Conservation (phyloP, 2,113 vertebrate genomes). For the Myrmophylax atrothorax region DNA sequence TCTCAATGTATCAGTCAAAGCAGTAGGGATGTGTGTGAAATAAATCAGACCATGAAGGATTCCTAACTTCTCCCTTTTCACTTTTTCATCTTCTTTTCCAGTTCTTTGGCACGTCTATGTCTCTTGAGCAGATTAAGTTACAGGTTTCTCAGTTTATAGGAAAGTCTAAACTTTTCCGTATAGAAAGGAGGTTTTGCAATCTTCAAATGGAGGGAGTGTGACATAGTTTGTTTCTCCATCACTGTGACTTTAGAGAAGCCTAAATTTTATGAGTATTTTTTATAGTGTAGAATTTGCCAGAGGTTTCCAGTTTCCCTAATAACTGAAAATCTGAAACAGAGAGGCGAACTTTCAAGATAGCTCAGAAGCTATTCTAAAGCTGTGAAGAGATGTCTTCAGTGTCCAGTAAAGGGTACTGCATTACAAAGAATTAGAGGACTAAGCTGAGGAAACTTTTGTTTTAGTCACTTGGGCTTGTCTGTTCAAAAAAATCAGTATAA, state of each 20-base stretch:
- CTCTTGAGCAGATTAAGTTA: neutral
- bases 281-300: neutral
- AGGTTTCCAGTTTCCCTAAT: neutral
- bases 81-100: neutral
- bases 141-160: neutral
- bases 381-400: neutral
- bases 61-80: neutral
- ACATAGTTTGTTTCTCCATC: neutral
- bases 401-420: neutral
- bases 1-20: neutral
- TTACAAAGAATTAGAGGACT: neutral
- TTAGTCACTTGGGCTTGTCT: neutral
- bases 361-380: neutral
- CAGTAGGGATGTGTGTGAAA: neutral
- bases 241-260: neutral
- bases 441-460: neutral
- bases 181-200: neutral
- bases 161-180: slow-evolving; percentile 13
- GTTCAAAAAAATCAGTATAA: neutral
- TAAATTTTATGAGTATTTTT: neutral
- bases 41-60: neutral
- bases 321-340: neutral
- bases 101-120: neutral
- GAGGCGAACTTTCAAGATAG: neutral
- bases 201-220: neutral